Base-by-base conservation (phyloP, 2,797 vertebrate genomes). In the Myotis findleyi region DNA sequence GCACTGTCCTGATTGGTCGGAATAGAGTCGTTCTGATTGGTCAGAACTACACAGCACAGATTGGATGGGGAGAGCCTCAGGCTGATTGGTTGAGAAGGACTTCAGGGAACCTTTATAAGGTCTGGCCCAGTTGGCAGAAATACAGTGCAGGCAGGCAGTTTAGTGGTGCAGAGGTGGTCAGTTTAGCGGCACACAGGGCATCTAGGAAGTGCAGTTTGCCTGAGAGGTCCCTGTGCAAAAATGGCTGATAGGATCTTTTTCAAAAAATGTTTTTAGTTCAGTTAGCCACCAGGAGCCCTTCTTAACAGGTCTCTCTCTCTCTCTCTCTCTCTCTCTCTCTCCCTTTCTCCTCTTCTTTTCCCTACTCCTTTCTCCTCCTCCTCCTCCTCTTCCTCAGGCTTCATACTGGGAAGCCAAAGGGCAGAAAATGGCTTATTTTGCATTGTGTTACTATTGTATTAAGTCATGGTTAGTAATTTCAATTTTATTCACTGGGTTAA, bases 381-480 rank as follows among this genome's bases (percentile, higher is more conserved):
- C 14, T 18, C 11, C 57, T 62, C 57, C 12, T 62, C 57, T 10
- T 53, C 33, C n/a, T 53, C n/a, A 16, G 12, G 47, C 11, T 36
- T 53, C 49, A 55, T 20, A 77, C 11, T 55, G 27, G 51, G 82
- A 94, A 71, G 81, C n/a, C 94, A 96, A 49, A 73, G 91, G 73
- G 53, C 91, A 86, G 88, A 79, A 94, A 86, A 82, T 73, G 77
- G 49, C 82, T 96, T 94, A 93, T 87, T 96, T 94, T 90, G 27
- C 57, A 73, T 68, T 80, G n/a, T 85, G 76, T 89, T 73, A 69
- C 44, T 41, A 38, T 59, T 86, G 25, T 62, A 90, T 21, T 62
- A 92, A 72, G 79, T 76, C 90, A 73, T 23, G 55, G 36, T n/a
- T 72, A 89, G 75, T 90, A 73, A 73, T 53, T 79, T 88, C 38